Base-by-base conservation (phyloP, 1,140 invertebrate species). In the Phenacoccus solenopsis region DNA sequence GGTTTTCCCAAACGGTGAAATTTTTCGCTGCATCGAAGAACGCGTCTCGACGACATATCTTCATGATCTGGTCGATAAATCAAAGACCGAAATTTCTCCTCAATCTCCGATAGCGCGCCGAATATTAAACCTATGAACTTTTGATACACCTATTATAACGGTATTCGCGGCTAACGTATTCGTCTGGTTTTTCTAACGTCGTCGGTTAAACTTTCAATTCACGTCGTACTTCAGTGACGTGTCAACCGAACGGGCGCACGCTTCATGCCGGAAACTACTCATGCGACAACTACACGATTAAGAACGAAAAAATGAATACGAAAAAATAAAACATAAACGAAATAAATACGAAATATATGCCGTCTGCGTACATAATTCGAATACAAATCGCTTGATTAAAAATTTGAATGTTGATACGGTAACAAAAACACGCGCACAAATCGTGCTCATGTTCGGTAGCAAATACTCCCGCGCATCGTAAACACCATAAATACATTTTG, bases 211-310 rank as follows among this genome's bases (percentile, higher is more conserved):
- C 4, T 64, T 64, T 64, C 59, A 64, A 64, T 64, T 64, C 59
- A 64, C 59, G 59, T 64, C 59, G 32, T 64, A 25, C 25, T 64
- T 64, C 16, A 24, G 59, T 64, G 10, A 25, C 25, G 21, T 24
- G 4, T 64, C 9, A 16, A 64, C 25, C 59, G 59, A 64, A 64
- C 59, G 59, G 59, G 25, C 38, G 22, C 59, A 64, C 59, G 59
- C 59, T 64, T 64, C 59, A 64, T 64, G 59, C 59, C 59, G 59
- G 59, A 64, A 64, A 64, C 25, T 59, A 59, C 21, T 64, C 21
- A 64, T 64, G 59, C 59, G 13, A 64, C 10, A 64, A 24, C 21
- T 64, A 24, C 59, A 64, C 59, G 59, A 64, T 64, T 16, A 64
- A 64, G 25, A 64, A 27, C 21, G 25, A 38, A 24, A 64, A 64